Percentiles rank a stretch among this genome's conserved stretches.
Evolutionary conservation across 2,888 invertebrate genomes (phyloP).

Genomic region (Drosophila paracracens): DNA sequence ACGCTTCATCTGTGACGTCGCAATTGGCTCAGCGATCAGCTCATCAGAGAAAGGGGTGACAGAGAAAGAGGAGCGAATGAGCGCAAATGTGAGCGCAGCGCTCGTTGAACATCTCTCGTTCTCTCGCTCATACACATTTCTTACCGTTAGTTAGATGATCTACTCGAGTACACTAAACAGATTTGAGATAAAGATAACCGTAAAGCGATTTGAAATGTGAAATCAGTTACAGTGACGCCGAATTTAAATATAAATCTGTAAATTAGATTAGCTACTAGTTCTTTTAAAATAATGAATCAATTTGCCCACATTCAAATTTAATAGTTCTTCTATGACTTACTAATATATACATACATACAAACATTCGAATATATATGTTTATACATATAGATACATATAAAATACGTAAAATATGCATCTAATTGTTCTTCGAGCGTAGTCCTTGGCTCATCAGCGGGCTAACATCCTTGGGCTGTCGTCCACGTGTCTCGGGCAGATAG

Average conservation of each 20-base stretch:
- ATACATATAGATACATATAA: background rate
- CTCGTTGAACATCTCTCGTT: background rate
- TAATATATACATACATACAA: background rate
- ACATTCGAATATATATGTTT: background rate
- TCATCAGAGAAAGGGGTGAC: conserved; percentile 13
- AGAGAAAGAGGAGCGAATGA: background rate
- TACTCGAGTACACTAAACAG: background rate
- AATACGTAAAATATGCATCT: conserved; percentile 8
- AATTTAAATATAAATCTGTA: background rate
- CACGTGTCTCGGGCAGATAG: conserved; percentile 79
- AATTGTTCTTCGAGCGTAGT: conserved; percentile 85
- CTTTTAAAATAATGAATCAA: background rate
- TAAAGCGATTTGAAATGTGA: background rate
- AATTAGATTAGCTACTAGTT: background rate
- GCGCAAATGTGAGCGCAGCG: conserved; percentile 6
- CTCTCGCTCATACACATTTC: background rate
- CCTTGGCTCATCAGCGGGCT: conserved; percentile 85
- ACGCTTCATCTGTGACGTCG: conserved; percentile 76
- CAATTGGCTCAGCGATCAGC: conserved; percentile 38
- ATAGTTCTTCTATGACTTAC: conserved; percentile 1
- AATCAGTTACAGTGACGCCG: background rate
- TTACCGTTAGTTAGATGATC: conserved; percentile 15
- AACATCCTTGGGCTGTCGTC: conserved; percentile 71
- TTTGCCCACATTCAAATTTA: background rate
- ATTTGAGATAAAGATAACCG: background rate